Percentiles rank a stretch among this genome's conserved stretches.
Evolutionary conservation across 2,888 invertebrate genomes (phyloP).

Genomic region (Pteria penguin): DNA sequence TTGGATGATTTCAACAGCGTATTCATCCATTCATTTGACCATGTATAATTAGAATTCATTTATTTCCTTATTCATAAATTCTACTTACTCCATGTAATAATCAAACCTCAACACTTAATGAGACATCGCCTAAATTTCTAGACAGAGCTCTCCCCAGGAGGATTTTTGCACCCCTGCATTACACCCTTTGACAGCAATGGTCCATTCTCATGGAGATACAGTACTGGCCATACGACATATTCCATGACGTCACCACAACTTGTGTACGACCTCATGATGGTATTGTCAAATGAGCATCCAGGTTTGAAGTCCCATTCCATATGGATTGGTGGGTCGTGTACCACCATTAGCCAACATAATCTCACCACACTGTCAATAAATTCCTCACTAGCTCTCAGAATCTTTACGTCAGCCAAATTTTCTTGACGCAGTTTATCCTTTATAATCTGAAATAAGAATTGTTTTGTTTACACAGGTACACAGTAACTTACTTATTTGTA

Average conservation of each 20-base stretch:
- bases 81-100: too few species aligned
- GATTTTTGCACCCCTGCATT: constrained; percentile 4
- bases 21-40: too few species aligned
- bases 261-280: constrained; percentile 19
- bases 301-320: constrained; percentile 1
- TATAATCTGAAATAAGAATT: too few species aligned
- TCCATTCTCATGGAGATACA: constrained; percentile 9
- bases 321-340: constrained; percentile 21
- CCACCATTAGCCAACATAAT: constrained; percentile 16
- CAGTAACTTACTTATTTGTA: too few species aligned
- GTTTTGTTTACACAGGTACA: too few species aligned
- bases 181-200: constrained; percentile 21
- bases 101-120: too few species aligned
- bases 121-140: too few species aligned
- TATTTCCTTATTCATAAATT: too few species aligned
- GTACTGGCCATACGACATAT: constrained; percentile 19
- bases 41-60: too few species aligned
- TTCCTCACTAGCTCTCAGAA: constrained; percentile 13
- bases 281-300: neutral
- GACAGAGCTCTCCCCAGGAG: neutral
- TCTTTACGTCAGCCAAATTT: too few species aligned
- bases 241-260: constrained; percentile 3
- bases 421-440: too few species aligned
- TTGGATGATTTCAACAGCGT: too few species aligned
- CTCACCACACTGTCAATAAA: constrained; percentile 1